phyloP scores from a whole-genome alignment of 2,888 invertebrate species.

The Nowickia ferox region DNA sequence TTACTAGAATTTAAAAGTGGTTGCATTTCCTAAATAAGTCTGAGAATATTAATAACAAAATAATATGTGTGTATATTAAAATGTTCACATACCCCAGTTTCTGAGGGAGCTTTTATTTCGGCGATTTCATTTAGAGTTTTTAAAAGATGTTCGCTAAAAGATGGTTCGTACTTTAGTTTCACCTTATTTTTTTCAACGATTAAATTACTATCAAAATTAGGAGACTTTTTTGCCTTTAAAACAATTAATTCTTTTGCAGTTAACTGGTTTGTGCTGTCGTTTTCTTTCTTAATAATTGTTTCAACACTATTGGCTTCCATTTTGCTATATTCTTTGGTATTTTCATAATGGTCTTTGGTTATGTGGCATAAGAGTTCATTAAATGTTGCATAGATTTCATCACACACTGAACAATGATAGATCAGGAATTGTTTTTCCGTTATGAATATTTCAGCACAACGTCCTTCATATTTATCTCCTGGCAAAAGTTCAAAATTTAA shows the following conservation, averaged over 20 bases:
- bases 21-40: neutral
- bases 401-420: slow-evolving; percentile 57
- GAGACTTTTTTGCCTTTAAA: neutral
- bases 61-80: neutral
- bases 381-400: slow-evolving; percentile 48
- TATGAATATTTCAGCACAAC: slow-evolving; percentile 61
- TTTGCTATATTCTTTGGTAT: slow-evolving; percentile 39
- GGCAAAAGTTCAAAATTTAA: slow-evolving; percentile 35
- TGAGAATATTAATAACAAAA: neutral
- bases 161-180: neutral
- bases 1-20: neutral
- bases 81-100: slow-evolving; percentile 10
- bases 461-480: slow-evolving; percentile 54
- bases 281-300: slow-evolving; percentile 1
- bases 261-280: slow-evolving; percentile 13
- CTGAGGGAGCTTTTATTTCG: neutral
- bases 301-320: slow-evolving; percentile 6
- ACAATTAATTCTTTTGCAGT: neutral
- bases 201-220: neutral
- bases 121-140: neutral
- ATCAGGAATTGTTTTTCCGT: slow-evolving; percentile 53
- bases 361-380: slow-evolving; percentile 55
- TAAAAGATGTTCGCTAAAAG: neutral
- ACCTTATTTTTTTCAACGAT: neutral
- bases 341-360: slow-evolving; percentile 51